Evolutionary conservation across 37 sponge, comb jelly and placozoan genomes (phyloP), one percentile per base, ranked within the genome.

Genomic region (Petrosia ficiformis): DNA sequence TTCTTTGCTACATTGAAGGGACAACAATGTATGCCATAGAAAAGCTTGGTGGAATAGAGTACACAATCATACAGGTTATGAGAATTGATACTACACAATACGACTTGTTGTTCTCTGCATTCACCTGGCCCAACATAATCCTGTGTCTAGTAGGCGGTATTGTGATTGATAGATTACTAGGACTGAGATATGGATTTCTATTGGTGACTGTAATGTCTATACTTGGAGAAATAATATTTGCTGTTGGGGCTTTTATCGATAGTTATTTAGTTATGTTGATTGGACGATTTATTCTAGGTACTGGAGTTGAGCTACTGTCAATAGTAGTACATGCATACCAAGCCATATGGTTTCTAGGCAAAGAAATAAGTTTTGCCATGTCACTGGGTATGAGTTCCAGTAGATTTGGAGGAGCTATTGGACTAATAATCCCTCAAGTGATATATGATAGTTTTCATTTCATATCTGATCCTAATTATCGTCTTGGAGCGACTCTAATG

Each of bases 211-310:
- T 14, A 19, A 14, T 48, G 14, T 14, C 14, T 19, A n/a, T n/a
- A n/a, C 14, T 48, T 8, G 54, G 54, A 19, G 14, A 48, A 48
- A 48, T 14, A 19, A 48, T 48, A 48, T 48, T 8, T 8, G 54
- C 14, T 19, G 54, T 92, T 39, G 99, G 99, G 30, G 95, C 83
- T 11, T 81, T 86, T 33, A 48, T 95, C 28, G 58, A 90, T 60
- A 75, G 36, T 42, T 89, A 78, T 41, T 63, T 40, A 8, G 61
- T 94, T 6, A 98, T 98, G 99, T 56, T 87, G 26, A 90, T 73
- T 1, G 99, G 99, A 37, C 63, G 99, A 43, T 98, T 98, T 65
- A 73, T 98, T 2, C 92, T 98, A 75, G 99, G 99, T 19, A 14
- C 54, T 48, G 54, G 54, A 19, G 14, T 19, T 48, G 54, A 48